Base-by-base conservation (phyloP, 1,140 invertebrate genomes). In the Dreissena rostriformis region DNA sequence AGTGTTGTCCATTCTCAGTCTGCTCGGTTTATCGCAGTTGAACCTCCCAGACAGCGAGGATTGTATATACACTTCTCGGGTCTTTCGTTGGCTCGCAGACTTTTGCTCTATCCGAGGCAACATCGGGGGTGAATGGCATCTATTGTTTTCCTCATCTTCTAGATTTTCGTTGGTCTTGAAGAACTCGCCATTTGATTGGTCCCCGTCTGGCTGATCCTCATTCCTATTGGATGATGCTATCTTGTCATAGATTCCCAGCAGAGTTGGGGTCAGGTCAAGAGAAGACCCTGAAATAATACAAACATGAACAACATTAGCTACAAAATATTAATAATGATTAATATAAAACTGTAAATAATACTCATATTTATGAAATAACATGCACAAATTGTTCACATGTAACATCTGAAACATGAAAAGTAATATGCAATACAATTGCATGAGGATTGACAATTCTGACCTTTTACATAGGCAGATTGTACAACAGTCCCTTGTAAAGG, bases 221-320 rank as follows among this genome's bases (percentile, higher is more conserved):
- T 61, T 68, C 24, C 70, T 53, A 73, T 73, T 79, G 22, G 82
- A 61, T 28, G 86, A 84, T 26, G 85, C 82, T 49, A 88, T 87
- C 87, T 95, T 94, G 93, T 96, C 96, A 93, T 96, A 96, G 94
- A 96, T 96, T 63, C 94, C 94, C 89, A 96, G 91, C 63, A 96
- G 89, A 71, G 95, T 95, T 26, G 95, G 95, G 77, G 96, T 95
- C 91, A 96, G 93, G 88, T 96, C 96, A 80, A 93, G 91, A 17
- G 95, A 95, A 75, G 95, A 95, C 84, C 94, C 95, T 93, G 94
- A 90, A 89, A 94, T 93, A 94, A 90, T 80, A 93, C 88, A 89
- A 79, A 85, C 22, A 80, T 39, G 39, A 5, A 57, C 53, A 17
- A 28, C 72, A 39, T 73, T 51, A 86, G 55, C 15, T 0, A 79